Base-by-base conservation (phyloP, 2,797 vertebrate genomes). In the Prionace glauca region DNA sequence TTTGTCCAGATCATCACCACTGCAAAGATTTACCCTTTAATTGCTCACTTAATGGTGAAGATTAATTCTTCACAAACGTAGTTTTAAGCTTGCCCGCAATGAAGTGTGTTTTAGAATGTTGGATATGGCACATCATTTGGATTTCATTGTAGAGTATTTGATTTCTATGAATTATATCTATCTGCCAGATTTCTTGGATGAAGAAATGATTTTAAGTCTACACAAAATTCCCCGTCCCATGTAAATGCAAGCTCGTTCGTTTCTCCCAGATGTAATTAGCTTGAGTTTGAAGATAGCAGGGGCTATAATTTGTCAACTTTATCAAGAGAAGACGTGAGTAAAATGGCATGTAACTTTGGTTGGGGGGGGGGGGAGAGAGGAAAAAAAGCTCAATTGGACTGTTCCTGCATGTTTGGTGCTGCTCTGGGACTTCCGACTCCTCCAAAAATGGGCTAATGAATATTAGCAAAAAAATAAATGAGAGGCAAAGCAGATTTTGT, bases 51-150 rank as follows among this genome's bases (percentile, higher is more conserved):
- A 67, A 22, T 18, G 36, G 22, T 16, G 10, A n/a, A 22, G 29
- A 62, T 62, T 67, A 36, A 65, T 36, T 67, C n/a, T 20, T 92
- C 7, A 60, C n/a, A 69, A 9, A 3, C 41, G n/a, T n/a, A 41
- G 36, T 69, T 92, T 92, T 69, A 69, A 67, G 22, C 69, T 92
- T 69, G n/a, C 41, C 32, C 22, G 10, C 20, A 69, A 24, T 69
- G 65, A 65, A 65, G 16, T 91, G 88, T 91, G 90, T 92, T 69
- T 79, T 69, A 69, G 90, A 92, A 36, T 65, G 45, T 56, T 87
- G 7, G 65, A 91, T 36, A 65, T 36, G 60, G 88, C 60, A 36
- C 88, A 91, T 22, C n/a, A 32, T 24, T 84, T 84, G 36, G 62
- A 65, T 32, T 62, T 62, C 62, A 62, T 65, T 62, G 29, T 65